These are phyloP conservation scores for Magallana angulata DNA, from an alignment of 1,140 invertebrate species.

Conservation along the genomic window DNA sequence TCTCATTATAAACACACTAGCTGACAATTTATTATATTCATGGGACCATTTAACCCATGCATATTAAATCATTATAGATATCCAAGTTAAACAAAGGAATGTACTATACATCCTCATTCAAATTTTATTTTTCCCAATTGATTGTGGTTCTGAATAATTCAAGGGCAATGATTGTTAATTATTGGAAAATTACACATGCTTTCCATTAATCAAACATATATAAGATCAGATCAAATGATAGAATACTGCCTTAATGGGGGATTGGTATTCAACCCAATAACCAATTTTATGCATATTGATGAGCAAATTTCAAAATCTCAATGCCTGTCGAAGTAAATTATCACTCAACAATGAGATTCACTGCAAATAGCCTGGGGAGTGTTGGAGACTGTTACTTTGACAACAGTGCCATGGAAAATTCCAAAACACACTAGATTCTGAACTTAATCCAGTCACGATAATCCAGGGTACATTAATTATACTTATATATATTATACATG, in stretches of 20 bases:
- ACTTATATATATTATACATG: too few species aligned
- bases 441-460: too few species aligned
- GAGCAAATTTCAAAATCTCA: not conserved
- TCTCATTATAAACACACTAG: too few species aligned
- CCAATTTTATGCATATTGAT: conserved; percentile 5
- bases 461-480: too few species aligned
- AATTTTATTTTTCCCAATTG: too few species aligned
- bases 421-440: not conserved
- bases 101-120: too few species aligned
- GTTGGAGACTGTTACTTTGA: not conserved
- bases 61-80: too few species aligned
- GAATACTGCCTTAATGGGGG: not conserved
- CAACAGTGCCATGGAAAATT: not conserved
- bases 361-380: not conserved
- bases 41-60: too few species aligned
- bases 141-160: not conserved
- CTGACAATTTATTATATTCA: too few species aligned
- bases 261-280: not conserved
- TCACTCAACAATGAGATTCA: not conserved
- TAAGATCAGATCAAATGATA: not conserved
- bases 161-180: not conserved
- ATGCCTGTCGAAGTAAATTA: too few species aligned
- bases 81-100: too few species aligned
- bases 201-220: not conserved
- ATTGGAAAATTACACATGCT: not conserved